A percentile compares a stretch with the other conserved stretches of the same genome.
phyloP scores from a whole-genome alignment of 2,888 invertebrate species.

The Exocentrus adspersus region DNA sequence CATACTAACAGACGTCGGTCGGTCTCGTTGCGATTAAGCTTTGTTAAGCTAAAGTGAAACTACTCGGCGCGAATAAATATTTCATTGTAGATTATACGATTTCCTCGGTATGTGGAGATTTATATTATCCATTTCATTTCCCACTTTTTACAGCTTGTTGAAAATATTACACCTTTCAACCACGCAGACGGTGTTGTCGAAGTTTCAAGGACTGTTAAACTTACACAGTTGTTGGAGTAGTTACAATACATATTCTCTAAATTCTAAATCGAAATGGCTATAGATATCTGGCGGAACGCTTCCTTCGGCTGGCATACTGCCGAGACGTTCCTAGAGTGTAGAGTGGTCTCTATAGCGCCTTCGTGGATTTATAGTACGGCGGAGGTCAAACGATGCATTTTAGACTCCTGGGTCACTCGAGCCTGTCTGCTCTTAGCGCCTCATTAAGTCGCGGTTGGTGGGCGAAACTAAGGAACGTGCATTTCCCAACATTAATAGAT shows the following conservation, averaged over 20 bases:
- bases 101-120: no score
- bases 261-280: constrained; percentile 43
- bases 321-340: constrained; percentile 48
- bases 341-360: constrained; percentile 52
- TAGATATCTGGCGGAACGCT: constrained; percentile 36
- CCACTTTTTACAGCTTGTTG: background rate
- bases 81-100: no score
- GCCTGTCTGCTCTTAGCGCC: constrained; percentile 47
- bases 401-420: constrained; percentile 44
- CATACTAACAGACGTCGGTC: no score
- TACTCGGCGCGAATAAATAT: no score
- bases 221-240: constrained; percentile 38
- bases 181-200: constrained; percentile 32
- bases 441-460: constrained; percentile 50
- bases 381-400: constrained; percentile 54
- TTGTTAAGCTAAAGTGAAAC: no score
- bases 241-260: constrained; percentile 40
- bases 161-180: background rate
- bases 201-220: constrained; percentile 42
- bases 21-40: no score
- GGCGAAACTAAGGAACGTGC: constrained; percentile 44
- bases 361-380: constrained; percentile 52
- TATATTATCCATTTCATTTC: no score
- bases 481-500: constrained; percentile 37
- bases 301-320: constrained; percentile 44